Base-by-base conservation (phyloP, 1,140 invertebrate species). In the Portunus trituberculatus region DNA sequence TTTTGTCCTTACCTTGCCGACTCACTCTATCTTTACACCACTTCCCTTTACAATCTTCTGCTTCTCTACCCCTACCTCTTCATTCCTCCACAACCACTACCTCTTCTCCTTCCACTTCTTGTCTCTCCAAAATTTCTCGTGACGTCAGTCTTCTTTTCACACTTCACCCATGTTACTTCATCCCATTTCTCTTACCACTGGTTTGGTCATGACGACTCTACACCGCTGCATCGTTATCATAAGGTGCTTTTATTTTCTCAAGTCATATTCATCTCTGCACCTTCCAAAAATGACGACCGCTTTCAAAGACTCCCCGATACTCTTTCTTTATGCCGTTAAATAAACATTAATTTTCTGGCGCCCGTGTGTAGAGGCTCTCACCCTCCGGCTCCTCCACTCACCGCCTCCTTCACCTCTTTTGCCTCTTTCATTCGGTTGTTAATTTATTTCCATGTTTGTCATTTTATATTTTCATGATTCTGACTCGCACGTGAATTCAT, bases 271-370 rank as follows among this genome's bases (percentile, higher is more conserved):
- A n/a, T 25, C 6, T 59, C 67, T n/a, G 20, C n/a, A 25, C n/a
- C 67, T 76, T 76, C n/a, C 25, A n/a, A 7, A 76, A 76, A 39
- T 39, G 67, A n/a, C 67, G 20, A 76, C 67, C 8, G 67, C 67
- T 1, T 76, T 20, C 67, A 25, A 76, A 76, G 20, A 76, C 1
- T 20, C 4, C 67, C 67, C 67, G 39, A 39, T n/a, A 76, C 67
- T 20, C 25, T 76, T 25, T 76, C 67, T 1, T 2, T n/a, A 1
- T 25, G 67, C 67, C 8, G 20, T n/a, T n/a, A 76, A n/a, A n/a
- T n/a, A 76, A 76, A 76, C 25, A 76, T 76, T 76, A n/a, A 76
- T 76, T 76, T 76, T 25, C 67, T 76, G 67, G 67, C 67, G n/a
- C 67, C 12, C 67, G 67, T 76, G 4, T 76, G 67, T n/a, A 76